A percentile compares a stretch with the other conserved stretches of the same genome.
phyloP scores from a whole-genome alignment of 2,113 vertebrate species.

The Protobothrops flavoviridis region DNA sequence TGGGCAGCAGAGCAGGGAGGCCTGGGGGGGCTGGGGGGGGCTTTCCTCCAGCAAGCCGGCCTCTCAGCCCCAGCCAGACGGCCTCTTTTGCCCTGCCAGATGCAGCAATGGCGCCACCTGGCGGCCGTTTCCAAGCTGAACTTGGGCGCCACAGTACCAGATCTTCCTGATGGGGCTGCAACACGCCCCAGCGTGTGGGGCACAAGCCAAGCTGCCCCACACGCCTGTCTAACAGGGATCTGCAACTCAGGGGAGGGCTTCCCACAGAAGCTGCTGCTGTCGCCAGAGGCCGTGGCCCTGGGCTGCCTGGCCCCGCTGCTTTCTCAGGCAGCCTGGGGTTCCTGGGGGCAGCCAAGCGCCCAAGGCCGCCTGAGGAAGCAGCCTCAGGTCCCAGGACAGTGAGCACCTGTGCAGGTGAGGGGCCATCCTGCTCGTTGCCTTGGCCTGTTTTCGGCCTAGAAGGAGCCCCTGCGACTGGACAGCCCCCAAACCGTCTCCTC shows the following conservation, averaged over 20 bases:
- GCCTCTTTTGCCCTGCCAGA: not conserved
- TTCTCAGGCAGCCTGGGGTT: not conserved
- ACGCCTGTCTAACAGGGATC: not conserved
- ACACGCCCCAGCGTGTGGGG: not conserved
- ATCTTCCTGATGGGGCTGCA: not conserved
- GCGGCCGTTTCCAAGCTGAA: constrained; percentile 40
- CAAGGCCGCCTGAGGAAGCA: not conserved
- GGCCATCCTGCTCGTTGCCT: not conserved
- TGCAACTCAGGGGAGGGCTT: not conserved
- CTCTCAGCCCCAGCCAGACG: not conserved
- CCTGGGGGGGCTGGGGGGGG: fast-evolving
- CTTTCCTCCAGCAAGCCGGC: not conserved
- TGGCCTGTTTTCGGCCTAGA: not conserved
- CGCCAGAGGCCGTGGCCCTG: not conserved
- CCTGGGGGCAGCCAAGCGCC: no score
- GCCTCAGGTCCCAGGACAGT: fast-evolving
- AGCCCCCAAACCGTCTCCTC: not conserved
- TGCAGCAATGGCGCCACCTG: constrained; percentile 65
- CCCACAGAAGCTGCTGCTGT: not conserved
- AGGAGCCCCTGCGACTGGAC: not conserved
- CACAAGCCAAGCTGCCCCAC: not conserved
- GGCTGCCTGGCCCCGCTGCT: not conserved
- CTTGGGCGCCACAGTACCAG: not conserved
- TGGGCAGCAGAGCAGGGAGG: not conserved
- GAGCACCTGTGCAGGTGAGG: not conserved